Evolutionary conservation across 2,113 vertebrate species (phyloP), one percentile per base, ranked within the genome.

Genomic region (Panthera uncia): DNA sequence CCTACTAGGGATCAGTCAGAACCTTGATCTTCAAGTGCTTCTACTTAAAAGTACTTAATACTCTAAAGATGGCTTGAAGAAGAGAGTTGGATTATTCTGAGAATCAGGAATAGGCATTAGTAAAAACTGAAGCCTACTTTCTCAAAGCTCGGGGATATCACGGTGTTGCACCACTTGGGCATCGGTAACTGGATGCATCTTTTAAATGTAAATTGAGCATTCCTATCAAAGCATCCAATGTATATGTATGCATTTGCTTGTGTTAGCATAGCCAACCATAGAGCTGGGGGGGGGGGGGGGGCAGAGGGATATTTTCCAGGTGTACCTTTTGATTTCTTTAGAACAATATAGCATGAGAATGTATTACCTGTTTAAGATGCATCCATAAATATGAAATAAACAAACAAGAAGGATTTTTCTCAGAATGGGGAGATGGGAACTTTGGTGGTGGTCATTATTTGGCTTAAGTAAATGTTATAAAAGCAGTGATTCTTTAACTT

Each of bases 191-290:
- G 48, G 45, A 55, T 10, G 48, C 14, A 29, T 74, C n/a, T 85
- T 95, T 97, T 82, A 74, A 94, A 76, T 93, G 73, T 91, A 95
- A 95, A 93, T 87, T 29, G 55, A 96, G 27, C 7, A 63, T 50
- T 74, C 38, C n/a, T 48, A 79, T 85, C 85, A 82, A 91, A 94
- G 85, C 29, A 31, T 48, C 48, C 63, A 45, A 7, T n/a, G 4
- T 45, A 33, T 19, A 5, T 4, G 38, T 10, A 73, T 33, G 65
- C 50, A 25, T 93, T 80, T 84, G 90, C 36, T 87, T 18, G 5
- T 1, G 0, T 0, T 12, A 12, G 48, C 19, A 6, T 14, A 74
- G 63, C 57, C n/a, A 29, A n/a, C 14, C 6, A 16, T 52, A 82
- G 63, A 29, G 69, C 9, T 38, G 21, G 63, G 71, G 50, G 29